Conservation (phyloP, 2,113 vertebrate genomes). For the Mus spicilegus region DNA sequence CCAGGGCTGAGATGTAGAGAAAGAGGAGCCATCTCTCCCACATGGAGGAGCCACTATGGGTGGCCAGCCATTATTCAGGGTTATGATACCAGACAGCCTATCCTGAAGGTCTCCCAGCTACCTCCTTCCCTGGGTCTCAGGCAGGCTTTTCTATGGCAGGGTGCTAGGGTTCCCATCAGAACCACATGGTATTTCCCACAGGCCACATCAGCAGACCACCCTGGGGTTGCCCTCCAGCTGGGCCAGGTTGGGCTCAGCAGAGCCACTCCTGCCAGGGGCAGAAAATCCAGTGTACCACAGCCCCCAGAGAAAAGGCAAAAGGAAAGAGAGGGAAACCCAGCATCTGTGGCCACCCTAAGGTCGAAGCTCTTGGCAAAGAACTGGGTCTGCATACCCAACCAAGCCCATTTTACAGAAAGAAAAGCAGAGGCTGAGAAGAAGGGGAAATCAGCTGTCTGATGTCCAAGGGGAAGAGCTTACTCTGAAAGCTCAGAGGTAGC, state of each 20-base stretch:
- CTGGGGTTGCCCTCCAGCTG: background rate
- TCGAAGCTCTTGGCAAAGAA: rapidly evolving
- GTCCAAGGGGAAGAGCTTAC: background rate
- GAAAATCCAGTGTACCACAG: background rate
- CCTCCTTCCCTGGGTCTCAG: background rate
- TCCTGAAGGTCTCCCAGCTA: background rate
- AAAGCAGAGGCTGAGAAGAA: background rate
- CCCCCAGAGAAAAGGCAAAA: background rate
- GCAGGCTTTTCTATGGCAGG: background rate
- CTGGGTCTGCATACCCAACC: background rate
- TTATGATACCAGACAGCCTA: background rate
- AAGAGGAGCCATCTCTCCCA: background rate
- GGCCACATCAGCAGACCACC: constrained; percentile 68
- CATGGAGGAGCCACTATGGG: background rate
- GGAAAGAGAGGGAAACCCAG: too few relatives aligned
- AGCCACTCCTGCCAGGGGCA: background rate
- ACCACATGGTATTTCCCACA: background rate
- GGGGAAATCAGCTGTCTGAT: background rate
- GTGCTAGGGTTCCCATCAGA: background rate
- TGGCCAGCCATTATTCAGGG: background rate
- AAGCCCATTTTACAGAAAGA: background rate
- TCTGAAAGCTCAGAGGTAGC: background rate
- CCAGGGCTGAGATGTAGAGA: background rate
- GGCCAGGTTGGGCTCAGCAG: background rate
- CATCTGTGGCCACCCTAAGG: background rate